Evolutionary conservation across 2,113 vertebrate species (phyloP), one percentile per base, ranked within the genome.

Genomic region (Nanorana parkeri): DNA sequence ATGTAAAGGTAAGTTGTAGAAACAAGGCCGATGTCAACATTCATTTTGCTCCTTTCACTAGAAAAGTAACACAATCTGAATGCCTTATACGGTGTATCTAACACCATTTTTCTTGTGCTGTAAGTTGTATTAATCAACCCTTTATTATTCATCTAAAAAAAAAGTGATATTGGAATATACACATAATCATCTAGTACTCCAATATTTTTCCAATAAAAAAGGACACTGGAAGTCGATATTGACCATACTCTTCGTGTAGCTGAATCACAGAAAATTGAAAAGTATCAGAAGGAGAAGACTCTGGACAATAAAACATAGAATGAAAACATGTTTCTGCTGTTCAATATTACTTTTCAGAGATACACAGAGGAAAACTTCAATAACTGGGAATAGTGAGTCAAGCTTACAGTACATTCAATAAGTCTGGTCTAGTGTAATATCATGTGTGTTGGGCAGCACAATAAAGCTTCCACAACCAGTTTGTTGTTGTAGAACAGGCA

Each of bases 251-350:
- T 60, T 69, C 65, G 47, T 79, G 77, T 79, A 69, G 28, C 65
- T 5, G 54, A 68, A 79, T 26, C 77, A 20, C 54, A 47, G 54
- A 24, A 79, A 79, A 79, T 68, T 21, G 29, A 68, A 79, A 41
- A 58, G 66, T 79, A 79, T 69, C 60, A 79, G 65, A 65, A 41
- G 66, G 21, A 79, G 29, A 68, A 68, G 17, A 26, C 65, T 24
- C 29, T 47, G 55, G 24, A 69, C 77, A 79, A 79, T 79, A 79
- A 79, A 68, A 79, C 29, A 23, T 32, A 54, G 29, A 60, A 60
- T 60, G 66, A 79, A 79, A 79, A 79, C 52, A 67, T 26, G 66
- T 17, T 66, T 66, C 52, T 17, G 54, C 20, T 1, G 66, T 68
- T 68, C 29, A 47, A 79, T 79, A 68, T 79, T 69, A 69, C 65